Evolutionary conservation across 2,797 vertebrate species (phyloP), one percentile per base, ranked within the genome.

Genomic region (Tapirus indicus): DNA sequence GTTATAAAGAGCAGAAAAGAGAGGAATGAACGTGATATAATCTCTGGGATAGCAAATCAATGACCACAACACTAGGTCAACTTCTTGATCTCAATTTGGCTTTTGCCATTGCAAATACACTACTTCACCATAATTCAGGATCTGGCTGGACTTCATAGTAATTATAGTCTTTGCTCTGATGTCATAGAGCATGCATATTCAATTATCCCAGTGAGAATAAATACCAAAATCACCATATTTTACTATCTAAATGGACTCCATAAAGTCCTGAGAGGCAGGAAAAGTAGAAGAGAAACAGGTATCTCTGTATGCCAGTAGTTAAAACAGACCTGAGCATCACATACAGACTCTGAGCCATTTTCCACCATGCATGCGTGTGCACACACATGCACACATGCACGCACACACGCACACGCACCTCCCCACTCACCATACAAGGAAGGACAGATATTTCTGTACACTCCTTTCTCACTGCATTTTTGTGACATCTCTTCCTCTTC

Each of bases 141-240:
- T 29, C 68, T 52, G 29, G 58, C 62, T 52, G 23, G n/a, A 95
- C 25, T 41, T 92, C 35, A 16, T 21, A 69, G 54, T 68, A n/a
- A 49, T 64, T 77, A 71, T 0, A 77, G 32, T 38, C 90, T 86
- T 86, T 95, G n/a, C 54, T 95, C 64, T 88, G 47, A 82, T 93
- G 47, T 75, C 86, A 66, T 18, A 80, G 62, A 92, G 77, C 44
- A 88, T 49, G 29, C 11, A 69, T 79, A 90, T 60, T 93, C 32
- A 41, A 16, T 72, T 62, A 87, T 10, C 20, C 44, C 58, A 80
- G 16, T 66, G 60, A 83, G 49, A 88, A 66, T 72, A 41, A 95
- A 91, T 23, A 44, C 17, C 60, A n/a, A 79, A 92, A 66, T 86
- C 66, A 60, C 32, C 0, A 2, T 52, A 68, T 83, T 58, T 94